Evolutionary conservation across 1,140 invertebrate genomes (phyloP), one percentile per base, ranked within the genome.

Genomic region (Drosophila sucinea): DNA sequence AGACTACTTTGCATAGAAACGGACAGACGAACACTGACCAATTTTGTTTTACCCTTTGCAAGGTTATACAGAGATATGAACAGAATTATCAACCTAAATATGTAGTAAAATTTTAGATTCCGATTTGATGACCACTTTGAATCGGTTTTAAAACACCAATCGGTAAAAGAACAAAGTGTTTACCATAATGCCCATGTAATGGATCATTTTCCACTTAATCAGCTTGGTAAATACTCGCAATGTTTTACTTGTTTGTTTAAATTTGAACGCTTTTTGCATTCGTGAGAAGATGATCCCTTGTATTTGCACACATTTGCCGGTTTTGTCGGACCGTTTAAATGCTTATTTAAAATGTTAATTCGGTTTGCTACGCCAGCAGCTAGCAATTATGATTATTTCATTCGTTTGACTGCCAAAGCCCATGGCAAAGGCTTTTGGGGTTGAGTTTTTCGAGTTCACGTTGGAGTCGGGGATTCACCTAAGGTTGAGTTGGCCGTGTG

Each of bases 311-410:
- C 73, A 60, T 82, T 81, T 75, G 67, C 62, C 41, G 35, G 61
- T 32, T 10, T 25, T 17, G 23, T 51, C 27, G 44, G 38, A 33
- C 35, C 58, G 38, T 65, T 58, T 58, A 58, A 38, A 60, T 64
- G 68, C 44, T 70, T 82, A 81, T 81, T 77, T 78, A 81, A 81
- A 81, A 78, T 82, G 76, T 69, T 83, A 75, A 82, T 79, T 79
- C 71, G 41, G 66, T 78, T 76, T 30, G 38, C 29, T 51, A 35
- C 30, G 74, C 66, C 70, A 62, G 66, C 57, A 77, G 70, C 35
- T n/a, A 68, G 38, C 78, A 83, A 83, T 83, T 72, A 83, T 83
- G 72, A 67, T 83, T 83, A 76, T 83, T 79, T 76, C 58, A 68
- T 72, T 67, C 67, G 72, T 67, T 70, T 66, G 44, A 61, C 60